These are phyloP conservation scores for Zootermopsis nevadensis DNA, from an alignment of 2,888 invertebrate genomes.

Conservation along the genomic window DNA sequence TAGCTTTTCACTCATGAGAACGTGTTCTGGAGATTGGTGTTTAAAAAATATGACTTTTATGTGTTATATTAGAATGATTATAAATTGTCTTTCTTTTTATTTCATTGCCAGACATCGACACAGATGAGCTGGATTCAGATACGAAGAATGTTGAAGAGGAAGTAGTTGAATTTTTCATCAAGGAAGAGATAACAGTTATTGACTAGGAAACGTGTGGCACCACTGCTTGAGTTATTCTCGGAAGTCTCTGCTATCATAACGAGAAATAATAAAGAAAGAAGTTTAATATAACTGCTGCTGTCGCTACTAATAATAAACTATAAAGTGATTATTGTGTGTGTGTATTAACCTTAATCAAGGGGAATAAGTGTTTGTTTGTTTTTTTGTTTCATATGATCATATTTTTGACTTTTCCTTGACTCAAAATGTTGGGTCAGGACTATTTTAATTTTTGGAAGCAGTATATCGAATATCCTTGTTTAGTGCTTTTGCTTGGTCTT, in stretches of 20 bases:
- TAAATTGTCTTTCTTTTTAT: too few relatives aligned
- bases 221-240: conserved; percentile 43
- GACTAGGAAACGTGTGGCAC: conserved; percentile 67
- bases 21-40: too few relatives aligned
- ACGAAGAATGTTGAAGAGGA: conserved; percentile 91
- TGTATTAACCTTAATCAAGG: not conserved
- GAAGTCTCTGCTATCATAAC: conserved; percentile 47
- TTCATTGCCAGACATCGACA: conserved; percentile 94
- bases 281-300: not conserved
- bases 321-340: conserved; percentile 10
- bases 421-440: not conserved
- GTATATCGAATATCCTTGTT: not conserved
- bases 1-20: too few relatives aligned
- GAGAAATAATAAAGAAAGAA: not conserved
- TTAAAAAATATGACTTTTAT: too few relatives aligned
- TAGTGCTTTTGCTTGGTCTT: not conserved
- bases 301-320: conserved; percentile 8
- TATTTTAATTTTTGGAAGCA: not conserved
- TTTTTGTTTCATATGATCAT: not conserved
- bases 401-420: not conserved
- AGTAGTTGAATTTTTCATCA: conserved; percentile 96
- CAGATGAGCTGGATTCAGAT: conserved; percentile 91
- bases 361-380: not conserved
- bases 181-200: conserved; percentile 88
- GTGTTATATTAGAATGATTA: too few relatives aligned